Conservation (phyloP, 2,797 vertebrate species). For the Falco rusticolus region DNA sequence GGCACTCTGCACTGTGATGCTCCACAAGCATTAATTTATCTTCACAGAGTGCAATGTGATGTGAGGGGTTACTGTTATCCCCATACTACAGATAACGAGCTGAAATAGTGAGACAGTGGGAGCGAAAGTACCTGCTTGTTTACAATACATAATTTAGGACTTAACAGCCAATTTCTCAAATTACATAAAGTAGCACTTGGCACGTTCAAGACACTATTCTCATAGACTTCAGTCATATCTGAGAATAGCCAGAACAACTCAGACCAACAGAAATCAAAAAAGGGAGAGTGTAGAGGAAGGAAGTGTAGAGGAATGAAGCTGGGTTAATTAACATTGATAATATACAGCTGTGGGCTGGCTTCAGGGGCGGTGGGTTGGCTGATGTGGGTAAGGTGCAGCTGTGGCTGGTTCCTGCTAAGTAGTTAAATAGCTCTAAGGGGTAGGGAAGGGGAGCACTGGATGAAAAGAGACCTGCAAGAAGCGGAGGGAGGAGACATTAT, state of each 20-base stretch:
- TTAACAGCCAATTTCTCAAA: background rate
- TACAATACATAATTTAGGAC: background rate
- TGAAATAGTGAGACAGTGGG: background rate
- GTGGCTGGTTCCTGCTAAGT: no score
- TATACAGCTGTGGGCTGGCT: no score
- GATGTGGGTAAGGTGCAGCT: no score
- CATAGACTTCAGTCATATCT: background rate
- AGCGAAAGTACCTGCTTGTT: background rate
- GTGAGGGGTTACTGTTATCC: slow-evolving; percentile 25
- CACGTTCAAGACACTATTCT: background rate
- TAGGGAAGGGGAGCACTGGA: no score
- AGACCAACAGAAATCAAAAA: background rate
- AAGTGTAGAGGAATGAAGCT: no score
- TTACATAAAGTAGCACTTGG: background rate
- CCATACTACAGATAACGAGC: background rate
- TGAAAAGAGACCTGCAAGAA: no score
- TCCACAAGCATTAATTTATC: slow-evolving; percentile 41
- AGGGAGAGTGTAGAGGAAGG: background rate
- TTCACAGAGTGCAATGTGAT: slow-evolving; percentile 7
- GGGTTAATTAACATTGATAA: no score
- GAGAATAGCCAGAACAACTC: background rate
- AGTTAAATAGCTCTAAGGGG: no score
- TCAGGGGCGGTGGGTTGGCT: no score
- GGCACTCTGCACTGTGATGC: background rate
- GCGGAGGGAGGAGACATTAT: no score